Percentiles rank a stretch among this genome's conserved stretches.
These are phyloP conservation scores for Oceanites oceanicus DNA, from an alignment of 2,113 vertebrate genomes.

Conservation along the genomic window DNA sequence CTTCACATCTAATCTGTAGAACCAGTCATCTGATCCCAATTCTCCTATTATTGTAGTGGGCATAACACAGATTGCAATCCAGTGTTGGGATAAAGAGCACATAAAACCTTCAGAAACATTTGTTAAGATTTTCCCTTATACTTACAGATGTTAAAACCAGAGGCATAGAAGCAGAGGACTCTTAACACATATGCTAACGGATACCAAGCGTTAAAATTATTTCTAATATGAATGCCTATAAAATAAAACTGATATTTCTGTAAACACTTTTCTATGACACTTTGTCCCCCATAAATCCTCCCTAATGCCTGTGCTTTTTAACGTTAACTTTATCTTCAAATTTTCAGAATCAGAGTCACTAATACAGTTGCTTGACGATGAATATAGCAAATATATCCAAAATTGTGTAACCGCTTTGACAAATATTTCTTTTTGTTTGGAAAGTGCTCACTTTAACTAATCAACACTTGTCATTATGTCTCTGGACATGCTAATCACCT, in stretches of 20 bases:
- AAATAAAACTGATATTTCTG: background rate
- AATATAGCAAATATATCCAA: background rate
- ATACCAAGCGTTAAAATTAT: background rate
- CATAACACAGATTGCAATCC: background rate
- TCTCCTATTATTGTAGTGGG: background rate
- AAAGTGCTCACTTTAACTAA: slow-evolving; percentile 38
- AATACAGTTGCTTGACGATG: background rate
- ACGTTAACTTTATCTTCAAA: background rate
- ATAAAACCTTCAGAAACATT: slow-evolving; percentile 48
- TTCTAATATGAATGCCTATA: background rate
- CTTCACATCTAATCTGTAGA: slow-evolving; percentile 4
- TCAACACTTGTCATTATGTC: background rate
- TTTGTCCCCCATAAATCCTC: background rate
- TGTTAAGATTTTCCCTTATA: slow-evolving; percentile 2
- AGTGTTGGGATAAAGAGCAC: background rate
- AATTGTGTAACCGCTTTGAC: slow-evolving; percentile 21
- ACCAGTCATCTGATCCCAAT: background rate
- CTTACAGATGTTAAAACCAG: slow-evolving; percentile 16
- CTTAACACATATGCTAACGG: background rate
- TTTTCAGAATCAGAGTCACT: background rate
- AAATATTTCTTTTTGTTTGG: slow-evolving; percentile 49
- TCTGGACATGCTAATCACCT: slow-evolving; percentile 45
- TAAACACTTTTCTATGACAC: background rate
- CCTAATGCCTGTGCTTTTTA: background rate
- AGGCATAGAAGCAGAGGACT: background rate